phyloP scores from a whole-genome alignment of 2,797 vertebrate species.

The Myotis pilosus region DNA sequence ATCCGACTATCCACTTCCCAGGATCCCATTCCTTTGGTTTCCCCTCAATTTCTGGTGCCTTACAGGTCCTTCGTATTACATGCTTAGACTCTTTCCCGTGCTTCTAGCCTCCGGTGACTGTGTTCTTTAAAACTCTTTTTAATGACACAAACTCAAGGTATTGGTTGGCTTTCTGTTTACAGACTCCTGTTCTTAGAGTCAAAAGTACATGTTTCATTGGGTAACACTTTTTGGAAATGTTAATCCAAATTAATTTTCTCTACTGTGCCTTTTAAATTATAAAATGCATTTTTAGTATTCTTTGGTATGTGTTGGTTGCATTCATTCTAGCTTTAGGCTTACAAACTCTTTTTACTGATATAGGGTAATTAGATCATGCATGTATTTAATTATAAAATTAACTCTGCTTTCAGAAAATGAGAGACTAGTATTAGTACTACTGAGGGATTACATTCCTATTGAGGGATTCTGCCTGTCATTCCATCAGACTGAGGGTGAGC shows the following conservation, averaged over 20 bases:
- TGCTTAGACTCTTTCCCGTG: background rate
- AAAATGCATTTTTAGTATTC: slow-evolving; percentile 6
- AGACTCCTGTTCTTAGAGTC: background rate
- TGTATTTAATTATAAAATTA: slow-evolving; percentile 11
- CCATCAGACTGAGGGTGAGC: background rate
- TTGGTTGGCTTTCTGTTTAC: background rate
- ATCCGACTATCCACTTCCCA: background rate
- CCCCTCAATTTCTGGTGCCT: background rate
- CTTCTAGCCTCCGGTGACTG: background rate
- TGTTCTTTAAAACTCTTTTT: background rate
- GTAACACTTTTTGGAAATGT: background rate
- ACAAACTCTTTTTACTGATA: background rate
- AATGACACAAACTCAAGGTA: background rate
- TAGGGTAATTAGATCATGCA: background rate
- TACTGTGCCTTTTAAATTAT: background rate
- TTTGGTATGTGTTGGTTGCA: background rate
- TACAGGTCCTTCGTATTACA: background rate
- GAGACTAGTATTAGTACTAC: background rate
- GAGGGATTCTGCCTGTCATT: background rate
- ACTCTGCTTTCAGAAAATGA: background rate
- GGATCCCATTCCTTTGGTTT: background rate
- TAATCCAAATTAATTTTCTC: slow-evolving; percentile 31
- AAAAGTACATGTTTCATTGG: background rate
- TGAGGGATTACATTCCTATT: background rate
- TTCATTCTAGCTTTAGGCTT: background rate